Conservation (phyloP, 30 jellyfish, hydroid and myxozoan species). For the Cassiopea andromeda region DNA sequence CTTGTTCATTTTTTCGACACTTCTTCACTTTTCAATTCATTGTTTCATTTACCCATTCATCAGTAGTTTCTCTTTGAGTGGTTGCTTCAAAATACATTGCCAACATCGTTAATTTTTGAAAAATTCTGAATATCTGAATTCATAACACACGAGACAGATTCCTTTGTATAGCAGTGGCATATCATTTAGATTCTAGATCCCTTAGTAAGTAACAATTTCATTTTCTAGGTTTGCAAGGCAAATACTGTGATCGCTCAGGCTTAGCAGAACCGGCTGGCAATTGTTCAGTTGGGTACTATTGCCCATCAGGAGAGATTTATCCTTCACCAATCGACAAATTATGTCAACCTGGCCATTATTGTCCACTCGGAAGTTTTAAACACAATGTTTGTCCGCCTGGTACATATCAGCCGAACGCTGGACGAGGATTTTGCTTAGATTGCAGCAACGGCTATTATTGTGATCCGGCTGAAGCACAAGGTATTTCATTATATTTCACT, state of each 20-base stretch:
- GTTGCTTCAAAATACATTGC: too few relatives aligned
- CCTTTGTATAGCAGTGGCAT: too few relatives aligned
- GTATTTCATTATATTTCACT: not conserved
- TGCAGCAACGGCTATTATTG: conserved; percentile 93
- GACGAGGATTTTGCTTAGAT: conserved; percentile 83
- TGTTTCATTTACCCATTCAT: too few relatives aligned
- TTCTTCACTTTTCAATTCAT: not conserved
- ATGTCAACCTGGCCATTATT: conserved; percentile 97
- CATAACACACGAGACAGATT: too few relatives aligned
- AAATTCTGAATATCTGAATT: too few relatives aligned
- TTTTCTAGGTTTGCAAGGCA: conserved; percentile 87
- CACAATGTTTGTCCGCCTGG: conserved; percentile 94
- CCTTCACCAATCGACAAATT: conserved; percentile 88
- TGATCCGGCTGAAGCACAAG: conserved; percentile 91
- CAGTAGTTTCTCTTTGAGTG: too few relatives aligned
- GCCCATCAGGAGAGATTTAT: conserved; percentile 93
- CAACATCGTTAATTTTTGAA: too few relatives aligned
- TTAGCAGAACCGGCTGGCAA: conserved; percentile 91
- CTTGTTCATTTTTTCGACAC: not conserved
- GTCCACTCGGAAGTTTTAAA: conserved; percentile 83
- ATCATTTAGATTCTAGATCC: too few relatives aligned
- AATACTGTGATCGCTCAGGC: conserved; percentile 90
- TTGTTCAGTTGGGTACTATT: conserved; percentile 92
- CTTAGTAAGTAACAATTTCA: not conserved
- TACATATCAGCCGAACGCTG: conserved; percentile 85